phyloP scores from a whole-genome alignment of 2,797 vertebrate genomes.

The Catostomus latipinnis region DNA sequence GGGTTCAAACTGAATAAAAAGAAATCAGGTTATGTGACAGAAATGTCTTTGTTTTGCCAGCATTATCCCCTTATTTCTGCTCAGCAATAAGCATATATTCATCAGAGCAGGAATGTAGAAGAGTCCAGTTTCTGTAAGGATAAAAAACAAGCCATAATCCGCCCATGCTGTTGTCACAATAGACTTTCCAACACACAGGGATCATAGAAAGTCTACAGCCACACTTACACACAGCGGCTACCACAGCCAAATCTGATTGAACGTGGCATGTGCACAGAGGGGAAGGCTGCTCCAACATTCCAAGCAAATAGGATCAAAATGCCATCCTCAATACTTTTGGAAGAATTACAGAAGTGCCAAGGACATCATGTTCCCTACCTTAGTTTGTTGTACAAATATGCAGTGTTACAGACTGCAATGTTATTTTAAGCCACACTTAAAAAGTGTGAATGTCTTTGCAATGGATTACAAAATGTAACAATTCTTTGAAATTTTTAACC shows the following conservation, averaged over 20 bases:
- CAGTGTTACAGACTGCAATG: too few species aligned
- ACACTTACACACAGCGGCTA: slow-evolving; percentile 26
- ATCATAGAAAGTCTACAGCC: slow-evolving; percentile 14
- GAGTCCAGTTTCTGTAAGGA: slow-evolving; percentile 58
- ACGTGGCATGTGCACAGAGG: background rate
- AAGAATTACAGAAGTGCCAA: too few species aligned
- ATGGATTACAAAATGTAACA: too few species aligned
- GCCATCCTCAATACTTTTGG: too few species aligned
- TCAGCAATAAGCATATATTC: slow-evolving; percentile 59
- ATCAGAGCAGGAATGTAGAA: slow-evolving; percentile 59
- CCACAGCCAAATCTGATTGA: slow-evolving; percentile 4
- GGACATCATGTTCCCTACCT: too few species aligned
- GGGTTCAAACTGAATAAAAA: background rate
- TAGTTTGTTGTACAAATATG: too few species aligned
- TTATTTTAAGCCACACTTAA: too few species aligned
- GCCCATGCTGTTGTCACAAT: slow-evolving; percentile 37
- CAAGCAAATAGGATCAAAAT: slow-evolving; percentile 9
- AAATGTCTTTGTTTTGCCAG: slow-evolving; percentile 59
- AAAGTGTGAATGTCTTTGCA: too few species aligned
- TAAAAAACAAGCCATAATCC: slow-evolving; percentile 64
- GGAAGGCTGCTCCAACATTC: slow-evolving; percentile 9
- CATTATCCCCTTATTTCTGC: slow-evolving; percentile 46
- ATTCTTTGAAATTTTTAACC: too few species aligned
- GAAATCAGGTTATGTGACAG: slow-evolving; percentile 35
- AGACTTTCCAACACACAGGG: background rate